Evolutionary conservation across 2,888 invertebrate species (phyloP), one percentile per base, ranked within the genome.

Genomic region (Epinotia ramella): DNA sequence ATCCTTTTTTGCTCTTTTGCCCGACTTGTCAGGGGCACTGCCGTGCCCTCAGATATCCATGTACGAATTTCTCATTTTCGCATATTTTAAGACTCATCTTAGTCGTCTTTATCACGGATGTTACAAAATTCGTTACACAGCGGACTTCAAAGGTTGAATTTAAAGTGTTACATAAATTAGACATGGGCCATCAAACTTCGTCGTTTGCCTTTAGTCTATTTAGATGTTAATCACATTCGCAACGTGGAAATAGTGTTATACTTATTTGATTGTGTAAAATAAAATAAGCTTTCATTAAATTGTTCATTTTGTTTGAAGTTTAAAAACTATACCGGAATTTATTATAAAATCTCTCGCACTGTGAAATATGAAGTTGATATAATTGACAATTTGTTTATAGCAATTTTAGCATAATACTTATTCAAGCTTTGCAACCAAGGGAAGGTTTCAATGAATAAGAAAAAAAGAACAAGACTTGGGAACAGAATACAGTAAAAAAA

Each of bases 41-140:
- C 24, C 24, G 24, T 28, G 24, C 24, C 24, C 24, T 28, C 24
- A 28, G 24, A 46, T 46, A 12, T 12, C 49, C 53, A 53, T 53
- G n/a, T 53, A 53, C 53, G 6, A 53, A n/a, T 66, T 53, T 53
- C 13, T n/a, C 16, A 1, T 44, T 64, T 44, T 18, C 20, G 33
- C 62, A 7, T 62, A n/a, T 33, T 24, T 9, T 62, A n/a, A n/a
- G 7, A 9, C 18, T n/a, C 66, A n/a, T 66, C 24, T 66, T 49
- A 2, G 28, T n/a, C 24, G 24, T 28, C 24, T 28, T 28, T 28
- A 28, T 28, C 63, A 64, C 63, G 66, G 49, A 4, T n/a, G 28
- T 46, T 64, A 64, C 63, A n/a, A 33, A 33, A 67, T 67, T 67
- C n/a, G 66, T 67, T 33, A 67, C 24, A 67, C 66, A 56, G 18